Base-by-base conservation (phyloP, 2,797 vertebrate species). In the Taeniopygia guttata region DNA sequence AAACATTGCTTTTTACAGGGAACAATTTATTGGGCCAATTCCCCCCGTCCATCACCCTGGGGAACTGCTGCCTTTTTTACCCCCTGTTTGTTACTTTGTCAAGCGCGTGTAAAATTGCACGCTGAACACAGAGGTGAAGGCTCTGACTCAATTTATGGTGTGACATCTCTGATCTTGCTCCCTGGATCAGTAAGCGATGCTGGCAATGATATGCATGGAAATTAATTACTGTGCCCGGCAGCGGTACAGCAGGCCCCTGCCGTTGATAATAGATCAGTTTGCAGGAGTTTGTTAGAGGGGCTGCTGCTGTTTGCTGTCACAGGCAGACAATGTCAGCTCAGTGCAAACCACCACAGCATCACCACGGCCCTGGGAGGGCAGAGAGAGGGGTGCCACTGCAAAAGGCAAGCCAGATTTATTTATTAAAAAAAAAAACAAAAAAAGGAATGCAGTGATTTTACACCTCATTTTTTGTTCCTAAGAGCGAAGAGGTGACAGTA, bases 21-120 rank as follows among this genome's bases (percentile, higher is more conserved):
- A 98, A 97, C 99, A 99, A 99, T 99, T 99, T 99, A 99, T 98
- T 98, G 98, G 98, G 98, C 98, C 98, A 99, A 99, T 99, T 98
- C 98, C 93, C 97, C 97, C 98, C 96, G 98, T 99, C 99, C 98
- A 98, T 99, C 98, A 98, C 98, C 97, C 97, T 81, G 86, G 97
- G 96, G 97, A 98, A 84, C 96, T 42, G 93, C 96, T 97, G 96
- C 96, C 96, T 97, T 97, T 95, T 97, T 97, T 96, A 94, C 97
- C 96, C 95, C 96, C 93, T 10, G 84, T 97, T 98, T 97, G 97
- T 98, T 98, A 98, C 97, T 91, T 94, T 98, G 98, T 98, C 98
- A 98, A 97, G 92, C 64, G 73, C 56, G 67, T 97, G 95, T 97
- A 98, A 98, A 98, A 98, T 96, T 98, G 97, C 97, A 81, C 86